Percentiles rank a stretch among this genome's conserved stretches.
Conservation (phyloP, 2,797 vertebrate genomes). For the Cyprinodon diabolis region DNA sequence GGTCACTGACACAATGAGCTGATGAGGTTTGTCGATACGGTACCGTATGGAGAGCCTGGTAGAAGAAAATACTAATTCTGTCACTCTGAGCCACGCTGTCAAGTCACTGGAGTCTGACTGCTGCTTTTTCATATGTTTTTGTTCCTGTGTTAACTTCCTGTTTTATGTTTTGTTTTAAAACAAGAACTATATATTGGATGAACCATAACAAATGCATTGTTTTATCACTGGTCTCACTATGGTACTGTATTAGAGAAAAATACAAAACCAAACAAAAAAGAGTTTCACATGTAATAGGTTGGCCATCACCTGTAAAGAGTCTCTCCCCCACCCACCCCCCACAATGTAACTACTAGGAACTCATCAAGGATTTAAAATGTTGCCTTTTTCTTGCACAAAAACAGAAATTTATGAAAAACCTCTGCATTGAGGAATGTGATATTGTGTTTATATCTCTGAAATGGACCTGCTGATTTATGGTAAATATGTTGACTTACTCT, state of each 20-base stretch:
- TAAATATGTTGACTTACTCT: conserved; percentile 96
- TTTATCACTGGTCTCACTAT: conserved; percentile 92
- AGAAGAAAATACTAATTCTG: conserved; percentile 84
- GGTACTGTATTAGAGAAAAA: conserved; percentile 90
- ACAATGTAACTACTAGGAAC: conserved; percentile 93
- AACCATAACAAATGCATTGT: conserved; percentile 85
- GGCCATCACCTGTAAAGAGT: conserved; percentile 92
- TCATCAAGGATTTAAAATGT: conserved; percentile 89
- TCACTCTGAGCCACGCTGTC: conserved; percentile 97
- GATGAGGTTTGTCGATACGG: conserved; percentile 52
- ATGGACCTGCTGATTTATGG: conserved; percentile 92
- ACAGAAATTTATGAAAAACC: conserved; percentile 98
- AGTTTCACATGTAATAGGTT: conserved; percentile 65
- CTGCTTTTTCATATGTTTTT: conserved; percentile 88
- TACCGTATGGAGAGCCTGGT: conserved; percentile 58
- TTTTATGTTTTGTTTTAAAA: conserved; percentile 87
- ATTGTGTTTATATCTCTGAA: conserved; percentile 97
- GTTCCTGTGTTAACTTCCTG: conserved; percentile 75
- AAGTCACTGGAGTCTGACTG: conserved; percentile 89
- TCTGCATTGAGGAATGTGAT: conserved; percentile 94
- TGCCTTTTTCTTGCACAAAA: conserved; percentile 99
- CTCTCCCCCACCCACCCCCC: conserved; percentile 66
- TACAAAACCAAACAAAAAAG: conserved; percentile 53
- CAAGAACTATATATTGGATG: conserved; percentile 70
- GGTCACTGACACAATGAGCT: conserved; percentile 54